Evolutionary conservation across 1,140 invertebrate species (phyloP), one percentile per base, ranked within the genome.

Genomic region (Carposina sasakii): DNA sequence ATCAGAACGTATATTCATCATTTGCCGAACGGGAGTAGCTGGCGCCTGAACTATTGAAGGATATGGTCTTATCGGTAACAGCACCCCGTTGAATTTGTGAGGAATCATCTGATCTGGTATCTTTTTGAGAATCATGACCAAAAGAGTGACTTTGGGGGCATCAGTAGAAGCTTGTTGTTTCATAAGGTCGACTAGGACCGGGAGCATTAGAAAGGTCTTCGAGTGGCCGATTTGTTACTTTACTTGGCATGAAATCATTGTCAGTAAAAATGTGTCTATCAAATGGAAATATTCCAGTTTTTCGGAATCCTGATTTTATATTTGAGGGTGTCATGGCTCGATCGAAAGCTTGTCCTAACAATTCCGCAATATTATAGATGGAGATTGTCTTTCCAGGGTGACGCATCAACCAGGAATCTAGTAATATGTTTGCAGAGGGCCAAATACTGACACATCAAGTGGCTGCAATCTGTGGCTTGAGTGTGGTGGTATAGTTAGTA

Each of bases 391-490:
- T 36, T 3, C 33, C 30, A 36, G 33, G 30, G 16, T 46, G 44
- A 21, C 23, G 22, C 13, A 36, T 46, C 31, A 46, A 2, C 30
- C 22, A 46, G 30, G 22, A 23, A 33, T 8, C 20, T 20, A 34
- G 19, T 36, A 36, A 36, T 19, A 36, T 16, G 16, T 2, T 9
- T 36, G 33, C 15, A 36, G 33, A 16, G 33, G 33, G 19, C 33
- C 33, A 16, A 36, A 36, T 2, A 36, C 15, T 36, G 33, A 36
- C 2, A 36, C 16, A 36, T 36, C 33, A 9, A 17, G 17, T 6
- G 42, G 42, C 30, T 45, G 42, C 28, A 45, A 33, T 45, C 42
- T 17, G 24, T 36, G 33, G 8, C 13, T 36, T n/a, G 13, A 36
- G 9, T 36, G 33, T 19, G 33, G 33, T 16, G 33, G 33, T 16